Evolutionary conservation across 2,888 invertebrate genomes (phyloP).

Genomic region (Fabriciana adippe): DNA sequence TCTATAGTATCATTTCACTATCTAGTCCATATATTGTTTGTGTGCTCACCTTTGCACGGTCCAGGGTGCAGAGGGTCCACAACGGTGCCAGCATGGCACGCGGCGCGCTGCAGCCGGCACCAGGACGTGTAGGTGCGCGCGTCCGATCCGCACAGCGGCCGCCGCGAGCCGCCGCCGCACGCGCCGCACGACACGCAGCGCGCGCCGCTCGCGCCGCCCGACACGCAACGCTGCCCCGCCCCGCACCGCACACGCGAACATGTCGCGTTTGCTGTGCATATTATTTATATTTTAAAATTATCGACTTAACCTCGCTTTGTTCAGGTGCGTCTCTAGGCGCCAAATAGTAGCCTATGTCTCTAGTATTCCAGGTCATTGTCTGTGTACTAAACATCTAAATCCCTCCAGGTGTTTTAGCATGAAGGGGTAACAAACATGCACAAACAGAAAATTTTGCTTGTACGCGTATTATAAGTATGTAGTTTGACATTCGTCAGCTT

Average conservation of each 20-base stretch:
- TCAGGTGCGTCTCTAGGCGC: too few relatives aligned
- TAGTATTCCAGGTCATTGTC: too few relatives aligned
- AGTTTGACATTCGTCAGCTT: too few relatives aligned
- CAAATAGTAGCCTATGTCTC: too few relatives aligned
- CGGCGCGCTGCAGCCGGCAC: slow-evolving; percentile 90
- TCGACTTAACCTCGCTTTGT: too few relatives aligned
- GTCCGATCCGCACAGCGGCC: slow-evolving; percentile 87
- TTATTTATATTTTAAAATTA: not conserved
- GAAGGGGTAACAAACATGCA: too few relatives aligned
- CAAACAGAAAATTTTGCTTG: too few relatives aligned
- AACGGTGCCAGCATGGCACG: slow-evolving; percentile 87
- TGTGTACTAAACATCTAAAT: too few relatives aligned
- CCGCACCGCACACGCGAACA: slow-evolving; percentile 66
- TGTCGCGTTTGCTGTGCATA: slow-evolving; percentile 68
- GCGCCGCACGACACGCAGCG: slow-evolving; percentile 70
- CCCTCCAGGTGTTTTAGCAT: too few relatives aligned
- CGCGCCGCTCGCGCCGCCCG: slow-evolving; percentile 69
- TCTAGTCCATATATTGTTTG: too few relatives aligned
- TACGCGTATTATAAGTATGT: too few relatives aligned
- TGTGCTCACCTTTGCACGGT: slow-evolving; percentile 76
- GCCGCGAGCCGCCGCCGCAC: slow-evolving; percentile 61
- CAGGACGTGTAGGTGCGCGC: slow-evolving; percentile 88
- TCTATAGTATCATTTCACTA: too few relatives aligned
- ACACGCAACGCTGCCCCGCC: slow-evolving; percentile 66
- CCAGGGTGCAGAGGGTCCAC: slow-evolving; percentile 88